Evolutionary conservation across 2,888 invertebrate species (phyloP).

Genomic region (Mycalesis mineus): DNA sequence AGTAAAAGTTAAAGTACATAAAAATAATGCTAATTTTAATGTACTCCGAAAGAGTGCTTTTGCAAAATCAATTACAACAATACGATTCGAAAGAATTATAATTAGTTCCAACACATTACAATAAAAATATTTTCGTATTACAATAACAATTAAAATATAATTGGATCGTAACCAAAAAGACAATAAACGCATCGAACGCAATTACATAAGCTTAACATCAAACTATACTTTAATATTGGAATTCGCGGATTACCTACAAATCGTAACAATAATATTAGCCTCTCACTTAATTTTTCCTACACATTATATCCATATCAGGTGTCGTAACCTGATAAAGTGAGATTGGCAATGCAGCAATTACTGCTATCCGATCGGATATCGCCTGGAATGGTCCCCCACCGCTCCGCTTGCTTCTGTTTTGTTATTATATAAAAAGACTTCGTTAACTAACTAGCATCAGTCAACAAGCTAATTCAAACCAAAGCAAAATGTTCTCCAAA

Average conservation of each 20-base stretch:
- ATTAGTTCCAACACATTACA: not conserved
- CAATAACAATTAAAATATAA: conserved; percentile 4
- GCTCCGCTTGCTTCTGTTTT: conserved; percentile 56
- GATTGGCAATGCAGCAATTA: conserved; percentile 73
- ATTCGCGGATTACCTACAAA: conserved; percentile 11
- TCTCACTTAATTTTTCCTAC: conserved; percentile 47
- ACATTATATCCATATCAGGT: conserved; percentile 57
- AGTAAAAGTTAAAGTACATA: too few relatives aligned
- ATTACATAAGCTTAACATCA: conserved; percentile 3
- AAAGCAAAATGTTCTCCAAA: conserved; percentile 74
- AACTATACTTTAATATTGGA: conserved; percentile 6
- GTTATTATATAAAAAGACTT: conserved; percentile 76
- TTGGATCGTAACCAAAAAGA: not conserved
- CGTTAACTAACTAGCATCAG: conserved; percentile 63
- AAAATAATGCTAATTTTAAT: too few relatives aligned
- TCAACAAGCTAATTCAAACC: conserved; percentile 63
- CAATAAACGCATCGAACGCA: conserved; percentile 5
- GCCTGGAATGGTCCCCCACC: conserved; percentile 67
- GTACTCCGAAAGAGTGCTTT: too few relatives aligned
- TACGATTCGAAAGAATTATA: too few relatives aligned
- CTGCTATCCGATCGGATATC: conserved; percentile 73
- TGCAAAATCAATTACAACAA: too few relatives aligned
- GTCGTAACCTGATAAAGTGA: conserved; percentile 68
- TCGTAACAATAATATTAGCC: conserved; percentile 33
- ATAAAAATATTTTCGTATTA: not conserved